These are phyloP conservation scores for Drosophila barbarae DNA, from an alignment of 2,888 invertebrate genomes.

Conservation along the genomic window DNA sequence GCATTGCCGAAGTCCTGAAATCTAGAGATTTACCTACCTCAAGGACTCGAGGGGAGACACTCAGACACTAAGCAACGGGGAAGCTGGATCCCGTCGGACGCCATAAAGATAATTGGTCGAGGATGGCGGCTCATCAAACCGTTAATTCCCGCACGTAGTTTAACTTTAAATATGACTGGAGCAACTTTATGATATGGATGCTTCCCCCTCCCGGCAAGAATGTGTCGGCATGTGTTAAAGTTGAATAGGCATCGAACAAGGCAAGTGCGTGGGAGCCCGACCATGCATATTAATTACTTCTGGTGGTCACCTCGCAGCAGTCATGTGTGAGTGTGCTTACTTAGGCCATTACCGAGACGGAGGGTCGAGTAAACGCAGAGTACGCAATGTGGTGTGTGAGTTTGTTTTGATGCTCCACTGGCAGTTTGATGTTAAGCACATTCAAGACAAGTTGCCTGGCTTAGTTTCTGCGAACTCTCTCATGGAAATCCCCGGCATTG, in stretches of 20 bases:
- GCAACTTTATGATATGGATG: constrained; percentile 1
- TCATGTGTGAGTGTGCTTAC: constrained; percentile 2
- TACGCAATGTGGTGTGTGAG: background rate
- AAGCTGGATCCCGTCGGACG: constrained; percentile 7
- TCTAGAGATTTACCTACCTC: constrained; percentile 16
- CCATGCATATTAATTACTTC: constrained; percentile 30
- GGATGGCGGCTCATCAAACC: constrained; percentile 11
- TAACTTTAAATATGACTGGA: constrained; percentile 18
- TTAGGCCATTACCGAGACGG: constrained; percentile 2
- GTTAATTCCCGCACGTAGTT: constrained; percentile 33
- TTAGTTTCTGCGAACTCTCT: background rate
- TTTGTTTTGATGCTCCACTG: background rate
- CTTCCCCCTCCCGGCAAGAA: background rate
- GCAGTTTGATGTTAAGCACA: constrained; percentile 4
- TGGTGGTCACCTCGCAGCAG: constrained; percentile 16
- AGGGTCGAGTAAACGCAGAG: background rate
- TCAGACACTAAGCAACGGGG: background rate
- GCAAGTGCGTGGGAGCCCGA: background rate
- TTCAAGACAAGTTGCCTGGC: background rate
- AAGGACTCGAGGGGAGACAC: background rate
- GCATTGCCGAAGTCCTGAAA: constrained; percentile 18
- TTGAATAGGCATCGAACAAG: constrained; percentile 8
- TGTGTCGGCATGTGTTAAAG: background rate
- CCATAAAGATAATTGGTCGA: constrained; percentile 33
- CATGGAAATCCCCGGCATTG: background rate